A percentile compares a stretch with the other conserved stretches of the same genome.
Conservation (phyloP, 2,113 vertebrate species). For the Seriola rivoliana region DNA sequence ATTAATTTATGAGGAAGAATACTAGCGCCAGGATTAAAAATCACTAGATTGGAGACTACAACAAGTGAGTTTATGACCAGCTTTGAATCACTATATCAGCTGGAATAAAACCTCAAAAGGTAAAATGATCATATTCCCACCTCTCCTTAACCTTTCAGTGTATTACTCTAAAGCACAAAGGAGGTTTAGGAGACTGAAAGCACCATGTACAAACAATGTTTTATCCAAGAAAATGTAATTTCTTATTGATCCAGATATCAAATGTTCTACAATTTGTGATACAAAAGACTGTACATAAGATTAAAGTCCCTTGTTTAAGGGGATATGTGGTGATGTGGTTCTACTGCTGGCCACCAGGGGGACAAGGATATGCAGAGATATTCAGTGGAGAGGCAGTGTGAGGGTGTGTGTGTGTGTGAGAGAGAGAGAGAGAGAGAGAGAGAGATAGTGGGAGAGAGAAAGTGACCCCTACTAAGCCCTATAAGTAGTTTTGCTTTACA, state of each 20-base stretch:
- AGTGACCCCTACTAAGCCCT: background rate
- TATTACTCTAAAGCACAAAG: slow-evolving; percentile 8
- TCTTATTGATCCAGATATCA: background rate
- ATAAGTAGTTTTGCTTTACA: background rate
- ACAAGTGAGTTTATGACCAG: background rate
- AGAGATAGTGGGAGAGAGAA: background rate
- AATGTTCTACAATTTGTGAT: background rate
- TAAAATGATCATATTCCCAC: background rate
- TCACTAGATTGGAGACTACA: background rate
- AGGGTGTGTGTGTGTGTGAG: background rate
- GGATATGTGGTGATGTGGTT: slow-evolving; percentile 24
- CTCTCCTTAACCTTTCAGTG: background rate
- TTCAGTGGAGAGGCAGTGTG: slow-evolving; percentile 10
- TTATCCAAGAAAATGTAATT: background rate
- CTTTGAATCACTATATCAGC: slow-evolving; percentile 1
- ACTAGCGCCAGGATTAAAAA: background rate
- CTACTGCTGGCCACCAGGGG: slow-evolving; percentile 71
- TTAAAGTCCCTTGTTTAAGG: background rate
- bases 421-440: background rate
- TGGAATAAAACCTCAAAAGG: background rate
- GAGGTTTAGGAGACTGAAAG: background rate
- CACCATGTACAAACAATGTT: background rate
- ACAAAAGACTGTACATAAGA: background rate
- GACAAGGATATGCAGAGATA: slow-evolving; percentile 40
- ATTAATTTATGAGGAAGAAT: background rate